Conservation (phyloP, 1,140 invertebrate species). For the Samia ricini region DNA sequence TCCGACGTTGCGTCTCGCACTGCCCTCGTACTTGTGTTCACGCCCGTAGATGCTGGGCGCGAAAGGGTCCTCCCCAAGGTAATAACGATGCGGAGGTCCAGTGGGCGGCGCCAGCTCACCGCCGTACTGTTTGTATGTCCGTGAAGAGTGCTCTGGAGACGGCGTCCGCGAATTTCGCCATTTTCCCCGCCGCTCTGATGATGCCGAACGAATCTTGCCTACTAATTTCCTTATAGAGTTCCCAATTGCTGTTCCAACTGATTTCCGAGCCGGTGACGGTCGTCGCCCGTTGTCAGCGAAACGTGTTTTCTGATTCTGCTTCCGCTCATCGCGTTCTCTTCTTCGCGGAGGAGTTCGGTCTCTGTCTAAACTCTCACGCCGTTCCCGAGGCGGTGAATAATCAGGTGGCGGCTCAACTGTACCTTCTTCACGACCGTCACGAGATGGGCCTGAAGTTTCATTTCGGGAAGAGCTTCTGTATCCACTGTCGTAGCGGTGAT, state of each 20-base stretch:
- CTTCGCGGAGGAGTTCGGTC: constrained; percentile 75
- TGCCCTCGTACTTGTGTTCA: constrained; percentile 86
- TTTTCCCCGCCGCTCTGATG: constrained; percentile 83
- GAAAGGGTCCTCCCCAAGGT: constrained; percentile 90
- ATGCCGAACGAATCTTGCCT: constrained; percentile 86
- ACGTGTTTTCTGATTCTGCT: constrained; percentile 82
- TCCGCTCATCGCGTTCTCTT: constrained; percentile 73
- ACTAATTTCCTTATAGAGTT: constrained; percentile 88
- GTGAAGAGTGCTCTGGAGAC: constrained; percentile 73
- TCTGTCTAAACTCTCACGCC: constrained; percentile 71
- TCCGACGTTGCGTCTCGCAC: constrained; percentile 63
- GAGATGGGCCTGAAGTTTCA: constrained; percentile 69
- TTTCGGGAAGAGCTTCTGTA: constrained; percentile 76
- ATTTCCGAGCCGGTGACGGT: constrained; percentile 73
- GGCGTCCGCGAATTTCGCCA: constrained; percentile 78
- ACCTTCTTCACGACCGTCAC: constrained; percentile 69
- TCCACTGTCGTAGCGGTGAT: constrained; percentile 76
- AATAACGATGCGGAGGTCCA: constrained; percentile 84
- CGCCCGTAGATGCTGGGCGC: constrained; percentile 87
- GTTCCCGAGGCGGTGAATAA: constrained; percentile 82
- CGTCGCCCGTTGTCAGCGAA: constrained; percentile 79
- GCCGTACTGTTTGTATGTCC: constrained; percentile 74
- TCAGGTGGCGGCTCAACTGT: constrained; percentile 82
- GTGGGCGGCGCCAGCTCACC: constrained; percentile 74
- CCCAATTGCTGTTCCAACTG: constrained; percentile 79